phyloP scores from a whole-genome alignment of 1,140 invertebrate species.

The Eulimnadia texana region DNA sequence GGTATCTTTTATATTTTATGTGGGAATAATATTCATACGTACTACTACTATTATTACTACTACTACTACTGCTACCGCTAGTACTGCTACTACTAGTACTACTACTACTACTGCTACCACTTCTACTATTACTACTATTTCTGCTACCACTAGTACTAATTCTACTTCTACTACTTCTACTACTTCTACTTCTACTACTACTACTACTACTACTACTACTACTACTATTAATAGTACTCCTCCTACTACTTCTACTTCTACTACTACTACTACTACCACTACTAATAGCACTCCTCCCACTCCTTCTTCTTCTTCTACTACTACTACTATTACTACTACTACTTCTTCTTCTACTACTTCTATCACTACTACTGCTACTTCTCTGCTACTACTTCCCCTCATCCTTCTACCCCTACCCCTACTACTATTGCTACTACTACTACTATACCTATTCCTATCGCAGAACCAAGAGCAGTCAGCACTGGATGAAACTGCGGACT shows the following conservation, averaged over 20 bases:
- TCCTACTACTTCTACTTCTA: too few species aligned
- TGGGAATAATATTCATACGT: too few species aligned
- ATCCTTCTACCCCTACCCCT: neutral
- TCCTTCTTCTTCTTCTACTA: too few species aligned
- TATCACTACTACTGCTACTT: too few species aligned
- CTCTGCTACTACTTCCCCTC: neutral
- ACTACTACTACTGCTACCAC: neutral
- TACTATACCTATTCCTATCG: neutral
- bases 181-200: neutral
- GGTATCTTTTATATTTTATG: too few species aligned
- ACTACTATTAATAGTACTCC: too few species aligned
- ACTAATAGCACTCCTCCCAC: neutral
- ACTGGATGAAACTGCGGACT: constrained; percentile 86
- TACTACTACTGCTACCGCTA: too few species aligned
- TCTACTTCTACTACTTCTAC: neutral
- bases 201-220: too few species aligned
- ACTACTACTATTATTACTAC: too few species aligned
- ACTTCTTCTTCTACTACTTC: too few species aligned
- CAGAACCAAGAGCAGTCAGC: constrained; percentile 77
- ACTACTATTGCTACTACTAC: neutral
- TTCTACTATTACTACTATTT: neutral
- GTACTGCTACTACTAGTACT: neutral
- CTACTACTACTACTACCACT: neutral
- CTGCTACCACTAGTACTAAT: too few species aligned
- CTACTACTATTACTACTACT: too few species aligned